Evolutionary conservation across 2,888 invertebrate genomes (phyloP).

Genomic region (Nomada fucata): DNA sequence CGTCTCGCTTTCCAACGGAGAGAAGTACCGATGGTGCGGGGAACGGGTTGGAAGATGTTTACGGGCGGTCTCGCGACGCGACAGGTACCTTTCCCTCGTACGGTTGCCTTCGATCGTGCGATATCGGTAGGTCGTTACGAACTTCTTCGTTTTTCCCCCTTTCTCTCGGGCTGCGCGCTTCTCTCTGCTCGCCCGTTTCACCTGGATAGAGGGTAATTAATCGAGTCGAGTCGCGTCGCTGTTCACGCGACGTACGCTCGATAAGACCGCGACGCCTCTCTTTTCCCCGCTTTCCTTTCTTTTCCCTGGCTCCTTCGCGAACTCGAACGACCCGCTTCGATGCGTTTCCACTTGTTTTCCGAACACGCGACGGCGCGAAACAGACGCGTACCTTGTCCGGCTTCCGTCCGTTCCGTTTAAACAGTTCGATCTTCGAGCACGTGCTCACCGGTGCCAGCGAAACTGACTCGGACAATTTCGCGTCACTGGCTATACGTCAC

Average conservation of each 20-base stretch:
- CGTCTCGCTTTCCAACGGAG: constrained; percentile 40
- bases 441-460: not conserved
- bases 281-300: not conserved
- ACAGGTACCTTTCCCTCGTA: constrained; percentile 70
- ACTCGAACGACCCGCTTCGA: constrained; percentile 18
- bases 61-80: constrained; percentile 52
- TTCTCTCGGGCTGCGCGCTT: constrained; percentile 25
- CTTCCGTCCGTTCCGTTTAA: constrained; percentile 1
- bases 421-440: constrained; percentile 13
- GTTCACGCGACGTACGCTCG: constrained; percentile 26
- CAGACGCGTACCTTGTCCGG: not conserved
- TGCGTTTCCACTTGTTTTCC: not conserved
- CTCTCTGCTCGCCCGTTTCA: constrained; percentile 23
- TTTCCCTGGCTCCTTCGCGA: constrained; percentile 9
- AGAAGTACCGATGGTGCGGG: constrained; percentile 36
- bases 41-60: constrained; percentile 36
- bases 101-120: constrained; percentile 54
- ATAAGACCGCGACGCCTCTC: not conserved
- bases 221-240: constrained; percentile 23
- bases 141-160: constrained; percentile 49
- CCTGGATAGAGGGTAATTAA: constrained; percentile 24
- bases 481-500: not conserved
- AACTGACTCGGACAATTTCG: not conserved
- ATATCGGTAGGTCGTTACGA: constrained; percentile 48
- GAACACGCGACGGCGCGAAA: not conserved